Base-by-base conservation (phyloP, 1,140 invertebrate genomes). In the Tribolium castaneum region DNA sequence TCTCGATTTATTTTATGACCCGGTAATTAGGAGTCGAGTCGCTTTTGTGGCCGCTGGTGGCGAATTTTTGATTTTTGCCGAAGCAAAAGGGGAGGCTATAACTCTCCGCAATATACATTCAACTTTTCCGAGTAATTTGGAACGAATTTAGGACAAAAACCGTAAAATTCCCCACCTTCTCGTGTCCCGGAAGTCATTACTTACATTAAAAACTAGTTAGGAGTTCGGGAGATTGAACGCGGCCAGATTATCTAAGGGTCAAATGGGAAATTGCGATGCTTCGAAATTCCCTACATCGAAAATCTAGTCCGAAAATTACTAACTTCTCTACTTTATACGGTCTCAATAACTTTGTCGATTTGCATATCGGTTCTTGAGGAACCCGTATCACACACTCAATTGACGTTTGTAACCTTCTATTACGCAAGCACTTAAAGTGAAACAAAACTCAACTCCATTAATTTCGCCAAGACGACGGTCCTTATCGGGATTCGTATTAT, bases 121-220 rank as follows among this genome's bases (percentile, higher is more conserved):
- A 76, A 76, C 74, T 76, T 76, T 76, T 76, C 74, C 56, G 74
- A 76, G 75, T 77, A 77, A 77, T 77, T 77, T 77, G 25, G 75
- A 70, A 39, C 39, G 56, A 77, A 77, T 59, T 77, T 59, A 77
- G 49, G 62, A 77, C 78, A 79, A 76, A 79, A 79, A 79, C 78
- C 56, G 74, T 79, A 70, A 79, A 79, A 79, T 75, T 34, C 59
- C 71, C 50, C 52, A 76, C 73, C 73, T 76, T 56, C 73, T 71
- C 50, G 72, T 52, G 72, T 66, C 56, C 77, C 70, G 77, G 77
- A 76, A 76, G 78, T 76, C 78, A 79, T 79, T 79, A 79, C 77
- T 78, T 78, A 78, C 77, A 78, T 79, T 75, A 79, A 79, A 79
- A 79, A 79, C 78, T 79, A 79, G 73, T 79, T 66, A 71, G 66